Percentiles rank a stretch among this genome's conserved stretches.
phyloP scores from a whole-genome alignment of 2,113 vertebrate genomes.

The Coryphaenoides rupestris region DNA sequence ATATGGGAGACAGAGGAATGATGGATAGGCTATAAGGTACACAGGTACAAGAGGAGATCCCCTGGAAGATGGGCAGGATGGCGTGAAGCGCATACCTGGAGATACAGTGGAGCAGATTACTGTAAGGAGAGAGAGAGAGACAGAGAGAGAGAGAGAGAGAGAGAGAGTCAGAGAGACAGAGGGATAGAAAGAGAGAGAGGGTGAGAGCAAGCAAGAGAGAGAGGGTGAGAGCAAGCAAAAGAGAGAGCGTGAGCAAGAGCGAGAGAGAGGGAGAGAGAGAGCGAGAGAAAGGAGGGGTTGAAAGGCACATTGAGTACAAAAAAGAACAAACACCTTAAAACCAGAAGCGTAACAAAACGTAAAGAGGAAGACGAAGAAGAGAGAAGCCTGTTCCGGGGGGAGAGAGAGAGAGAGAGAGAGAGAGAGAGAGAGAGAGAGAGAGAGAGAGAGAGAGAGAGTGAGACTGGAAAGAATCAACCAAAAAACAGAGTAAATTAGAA shows the following conservation, averaged over 20 bases:
- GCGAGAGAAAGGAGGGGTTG: no score
- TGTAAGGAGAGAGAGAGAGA: neutral
- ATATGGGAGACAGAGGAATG: neutral
- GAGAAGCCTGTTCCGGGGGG: no score
- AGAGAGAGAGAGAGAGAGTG: no score
- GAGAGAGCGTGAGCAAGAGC: neutral
- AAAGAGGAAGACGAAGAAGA: no score
- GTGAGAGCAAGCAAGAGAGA: neutral
- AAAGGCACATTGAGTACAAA: no score
- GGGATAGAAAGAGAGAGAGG: no score
- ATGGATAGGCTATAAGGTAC: conserved; percentile 22
- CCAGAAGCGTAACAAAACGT: no score
- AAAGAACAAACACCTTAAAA: no score
- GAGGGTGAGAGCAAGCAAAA: neutral
- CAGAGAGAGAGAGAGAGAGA: neutral
- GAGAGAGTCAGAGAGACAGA: neutral
- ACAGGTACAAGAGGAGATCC: conserved; percentile 3
- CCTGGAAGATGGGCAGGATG: no score
- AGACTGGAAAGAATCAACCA: no score
- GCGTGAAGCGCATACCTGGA: neutral
- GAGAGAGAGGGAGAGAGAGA: neutral
- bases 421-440: no score
- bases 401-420: neutral
- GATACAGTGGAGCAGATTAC: neutral
- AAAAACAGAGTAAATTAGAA: no score